Evolutionary conservation across 2,113 vertebrate genomes (phyloP), one percentile per base, ranked within the genome.

Genomic region (Laticauda laticaudata): DNA sequence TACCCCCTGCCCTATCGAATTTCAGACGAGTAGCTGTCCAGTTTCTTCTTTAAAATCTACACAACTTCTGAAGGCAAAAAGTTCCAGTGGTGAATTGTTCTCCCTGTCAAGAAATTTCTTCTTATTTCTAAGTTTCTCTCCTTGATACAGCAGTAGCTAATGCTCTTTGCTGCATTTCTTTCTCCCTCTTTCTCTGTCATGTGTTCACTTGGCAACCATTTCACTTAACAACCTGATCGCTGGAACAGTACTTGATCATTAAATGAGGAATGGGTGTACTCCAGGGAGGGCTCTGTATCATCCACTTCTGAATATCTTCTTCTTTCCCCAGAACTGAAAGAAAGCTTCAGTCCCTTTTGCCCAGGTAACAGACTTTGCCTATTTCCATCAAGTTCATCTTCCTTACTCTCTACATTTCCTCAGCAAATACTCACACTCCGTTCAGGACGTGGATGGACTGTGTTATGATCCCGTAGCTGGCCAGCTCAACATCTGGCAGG

Each of bases 381-480:
- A 39, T 81, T 81, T 39, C 69, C 69, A 81, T 81, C 69, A 81
- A 81, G 75, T 34, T 81, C 5, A 0, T 21, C 6, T 69, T 69
- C 64, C 64, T 69, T 69, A 34, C 64, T 39, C 75, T 3, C 29
- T 4, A 7, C 56, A 48, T 0, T 26, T 14, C 57, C 94, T 0
- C 3, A 2, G 54, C 29, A 11, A 89, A 0, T 15, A 95, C 99
- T 98, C 97, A 99, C 99, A 98, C 98, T 88, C 99, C 99, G 7
- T 98, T 98, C 93, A 99, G 95, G 8, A 99, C 98, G 0, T 99
- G 97, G 95, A 99, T 98, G 95, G 99, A 99, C 87, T 98, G 97
- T 0, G 98, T 99, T 92, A 92, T 75, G 0, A 96, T 96, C 61
- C 97, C 96, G 15, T 98, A 98, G 0, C 93, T 96, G 0, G 98